Percentiles rank a stretch among this genome's conserved stretches.
These are phyloP conservation scores for Mesocricetus auratus DNA, from an alignment of 2,113 vertebrate species.

Conservation along the genomic window DNA sequence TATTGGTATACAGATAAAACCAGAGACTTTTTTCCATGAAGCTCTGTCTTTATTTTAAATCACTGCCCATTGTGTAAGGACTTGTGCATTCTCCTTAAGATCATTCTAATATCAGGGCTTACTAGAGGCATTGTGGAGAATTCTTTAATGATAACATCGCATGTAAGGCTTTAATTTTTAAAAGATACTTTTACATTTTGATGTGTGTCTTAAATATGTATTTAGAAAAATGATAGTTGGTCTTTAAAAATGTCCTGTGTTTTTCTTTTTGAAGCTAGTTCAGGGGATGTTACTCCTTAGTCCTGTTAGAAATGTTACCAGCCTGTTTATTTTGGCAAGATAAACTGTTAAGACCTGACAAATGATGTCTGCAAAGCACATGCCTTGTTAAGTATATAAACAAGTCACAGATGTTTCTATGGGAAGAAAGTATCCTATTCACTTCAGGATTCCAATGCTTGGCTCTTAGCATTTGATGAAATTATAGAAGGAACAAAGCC, in stretches of 20 bases:
- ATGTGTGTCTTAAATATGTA: not conserved
- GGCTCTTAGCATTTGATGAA: not conserved
- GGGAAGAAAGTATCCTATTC: conserved; percentile 41
- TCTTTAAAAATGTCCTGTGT: not conserved
- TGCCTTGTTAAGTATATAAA: conserved; percentile 68
- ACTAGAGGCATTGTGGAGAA: not conserved
- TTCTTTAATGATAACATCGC: not conserved
- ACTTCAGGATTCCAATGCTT: not conserved
- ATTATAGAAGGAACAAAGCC: conserved; percentile 3
- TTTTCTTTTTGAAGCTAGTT: conserved; percentile 37
- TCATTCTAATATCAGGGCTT: conserved; percentile 13
- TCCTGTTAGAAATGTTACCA: conserved; percentile 56
- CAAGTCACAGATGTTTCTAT: conserved; percentile 68
- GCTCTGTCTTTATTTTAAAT: conserved; percentile 46
- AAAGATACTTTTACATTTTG: not conserved
- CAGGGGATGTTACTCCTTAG: conserved; percentile 11
- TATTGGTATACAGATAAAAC: conserved; percentile 26
- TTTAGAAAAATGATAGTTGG: not conserved
- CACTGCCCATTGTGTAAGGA: not conserved
- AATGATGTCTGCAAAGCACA: conserved; percentile 70
- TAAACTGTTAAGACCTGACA: conserved; percentile 79
- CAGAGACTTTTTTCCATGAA: not conserved
- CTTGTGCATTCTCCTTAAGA: not conserved
- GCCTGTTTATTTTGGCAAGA: conserved; percentile 78
- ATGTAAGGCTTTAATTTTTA: not conserved